Evolutionary conservation across 2,888 invertebrate genomes (phyloP), one percentile per base, ranked within the genome.

Genomic region (Desoria tigrina): DNA sequence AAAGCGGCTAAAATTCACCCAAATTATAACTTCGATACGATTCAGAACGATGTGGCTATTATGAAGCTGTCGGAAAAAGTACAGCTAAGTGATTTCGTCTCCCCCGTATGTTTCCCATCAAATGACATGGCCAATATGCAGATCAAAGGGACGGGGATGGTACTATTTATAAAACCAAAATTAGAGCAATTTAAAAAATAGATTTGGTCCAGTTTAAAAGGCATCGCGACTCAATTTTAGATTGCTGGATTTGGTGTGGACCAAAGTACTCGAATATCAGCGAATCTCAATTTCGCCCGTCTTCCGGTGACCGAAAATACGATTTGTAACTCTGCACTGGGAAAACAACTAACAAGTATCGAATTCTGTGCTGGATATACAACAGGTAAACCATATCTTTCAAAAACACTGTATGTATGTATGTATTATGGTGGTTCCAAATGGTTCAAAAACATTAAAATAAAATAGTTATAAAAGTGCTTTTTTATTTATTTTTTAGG

Each of bases 291-390:
- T 54, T 72, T 59, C 50, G 69, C 67, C 16, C 37, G 61, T 21
- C 37, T 72, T 14, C 72, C 72, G 0, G 72, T 69, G 14, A 63
- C 53, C 1, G 69, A 69, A 32, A 65, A 64, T 32, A 28, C 32
- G 18, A 59, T 65, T 6, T 72, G 72, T 27, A 69, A 69, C 27
- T 27, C 18, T 14, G 72, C 72, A 1, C 53, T 72, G n/a, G 65
- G 65, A 7, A 72, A 72, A 27, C 65, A 69, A 23, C 45, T 72
- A 6, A 72, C 72, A 0, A 67, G 69, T 45, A 65, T 72, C 0
- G 72, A 72, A 42, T 72, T 72, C 26, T 72, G 72, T 55, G 72
- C 72, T 27, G 72, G 72, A 45, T 67, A 69, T 50, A n/a, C 63
- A 27, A 49, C 26, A 18, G 71, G 71, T 59, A 60, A 42, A 23